Conservation (phyloP, 2,797 vertebrate genomes). For the Atherinosoma microstoma region DNA sequence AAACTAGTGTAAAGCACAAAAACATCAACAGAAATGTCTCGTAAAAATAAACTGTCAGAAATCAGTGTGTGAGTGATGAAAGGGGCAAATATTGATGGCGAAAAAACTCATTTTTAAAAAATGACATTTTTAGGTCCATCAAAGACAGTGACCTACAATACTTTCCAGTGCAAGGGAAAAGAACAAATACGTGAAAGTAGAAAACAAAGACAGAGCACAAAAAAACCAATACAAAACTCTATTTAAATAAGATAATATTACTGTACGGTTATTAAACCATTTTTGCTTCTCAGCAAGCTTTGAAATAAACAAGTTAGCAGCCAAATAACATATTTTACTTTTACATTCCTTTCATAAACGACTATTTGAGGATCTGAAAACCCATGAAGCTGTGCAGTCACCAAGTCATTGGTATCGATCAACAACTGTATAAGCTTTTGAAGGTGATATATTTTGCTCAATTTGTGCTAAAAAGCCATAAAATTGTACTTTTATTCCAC, state of each 20-base stretch:
- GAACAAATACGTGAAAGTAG: no score
- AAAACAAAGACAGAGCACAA: background rate
- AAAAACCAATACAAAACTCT: background rate
- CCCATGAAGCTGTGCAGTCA: constrained; percentile 14
- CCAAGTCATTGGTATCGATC: constrained; percentile 36
- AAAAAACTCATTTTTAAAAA: no score
- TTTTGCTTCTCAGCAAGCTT: background rate
- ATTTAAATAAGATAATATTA: background rate
- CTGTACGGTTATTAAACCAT: background rate
- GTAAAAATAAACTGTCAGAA: no score
- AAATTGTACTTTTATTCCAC: constrained; percentile 19
- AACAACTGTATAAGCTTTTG: constrained; percentile 17
- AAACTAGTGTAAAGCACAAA: no score
- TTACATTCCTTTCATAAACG: constrained; percentile 4
- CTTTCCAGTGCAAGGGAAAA: no score
- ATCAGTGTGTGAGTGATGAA: no score
- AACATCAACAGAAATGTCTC: no score
- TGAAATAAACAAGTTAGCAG: background rate
- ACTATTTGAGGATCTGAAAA: constrained; percentile 23
- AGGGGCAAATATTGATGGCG: no score
- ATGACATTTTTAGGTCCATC: no score
- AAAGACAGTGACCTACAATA: no score
- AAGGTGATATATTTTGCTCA: constrained; percentile 20
- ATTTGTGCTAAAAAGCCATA: constrained; percentile 4
- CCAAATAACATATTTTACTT: constrained; percentile 12